Evolutionary conservation across 2,113 vertebrate species (phyloP).

Genomic region (Eulemur macaco): DNA sequence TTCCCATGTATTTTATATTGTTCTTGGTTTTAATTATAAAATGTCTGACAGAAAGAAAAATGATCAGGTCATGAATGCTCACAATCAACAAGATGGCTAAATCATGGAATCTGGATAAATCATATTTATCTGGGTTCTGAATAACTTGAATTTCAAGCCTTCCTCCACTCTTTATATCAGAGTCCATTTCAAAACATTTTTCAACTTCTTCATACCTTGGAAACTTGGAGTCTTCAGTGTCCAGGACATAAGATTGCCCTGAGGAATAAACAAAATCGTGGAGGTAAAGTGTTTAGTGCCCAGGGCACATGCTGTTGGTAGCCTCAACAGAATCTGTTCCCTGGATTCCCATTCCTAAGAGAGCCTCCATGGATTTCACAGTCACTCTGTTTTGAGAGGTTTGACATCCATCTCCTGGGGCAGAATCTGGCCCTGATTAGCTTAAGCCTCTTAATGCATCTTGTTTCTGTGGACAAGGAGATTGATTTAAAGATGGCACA

Average conservation of each 20-base stretch:
- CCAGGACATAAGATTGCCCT: not conserved
- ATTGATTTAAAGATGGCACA: not conserved
- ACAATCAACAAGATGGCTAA: not conserved
- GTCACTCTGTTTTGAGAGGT: not conserved
- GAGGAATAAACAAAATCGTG: not conserved
- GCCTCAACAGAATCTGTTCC: not conserved
- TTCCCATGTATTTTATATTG: not conserved
- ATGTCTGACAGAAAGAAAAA: not conserved
- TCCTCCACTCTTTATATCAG: not conserved
- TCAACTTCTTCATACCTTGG: not conserved
- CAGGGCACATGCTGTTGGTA: rapidly evolving
- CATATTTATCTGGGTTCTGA: not conserved
- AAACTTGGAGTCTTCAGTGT: not conserved
- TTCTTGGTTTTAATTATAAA: not conserved
- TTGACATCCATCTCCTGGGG: not conserved
- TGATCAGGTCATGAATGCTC: not conserved
- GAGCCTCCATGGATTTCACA: rapidly evolving
- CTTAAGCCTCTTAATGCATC: not conserved
- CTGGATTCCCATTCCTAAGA: not conserved
- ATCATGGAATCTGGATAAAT: not conserved
- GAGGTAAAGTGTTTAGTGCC: not conserved
- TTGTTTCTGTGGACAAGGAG: not conserved
- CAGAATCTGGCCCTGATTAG: not conserved
- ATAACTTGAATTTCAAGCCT: not conserved
- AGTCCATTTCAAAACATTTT: not conserved